Base-by-base conservation (phyloP, 1,140 invertebrate genomes). In the Diabrotica undecimpunctata region DNA sequence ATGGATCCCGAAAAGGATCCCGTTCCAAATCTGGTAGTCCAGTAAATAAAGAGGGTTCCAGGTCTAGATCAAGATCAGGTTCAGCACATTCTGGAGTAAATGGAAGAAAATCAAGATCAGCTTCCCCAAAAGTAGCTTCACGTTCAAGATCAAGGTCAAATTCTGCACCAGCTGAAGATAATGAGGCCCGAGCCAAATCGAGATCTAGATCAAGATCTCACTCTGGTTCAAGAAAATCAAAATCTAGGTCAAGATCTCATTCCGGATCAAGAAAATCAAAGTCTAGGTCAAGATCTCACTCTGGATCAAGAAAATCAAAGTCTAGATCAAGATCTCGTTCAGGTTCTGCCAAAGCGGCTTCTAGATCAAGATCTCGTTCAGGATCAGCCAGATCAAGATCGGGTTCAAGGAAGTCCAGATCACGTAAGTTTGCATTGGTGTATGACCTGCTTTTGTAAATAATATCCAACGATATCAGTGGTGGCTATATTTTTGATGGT, bases 101-200 rank as follows among this genome's bases (percentile, higher is more conserved):
- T 25, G 77, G 77, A 25, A 64, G 8, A 61, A 68, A 57, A 36
- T 76, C 73, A 4, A 62, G 65, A 54, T 73, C 72, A 11, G 46
- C 57, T 64, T 66, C 65, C 7, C n/a, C 68, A 64, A 50, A 70
- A 10, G 76, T 71, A 10, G 37, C 64, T 8, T 77, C 72, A 12
- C 57, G 66, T 7, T 75, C 72, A 8, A 64, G 67, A 52, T 74
- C 73, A n/a, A 59, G 65, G 2, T 74, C 75, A 65, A 66, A 68
- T 56, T 65, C 70, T 59, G 76, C 76, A 10, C 56, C 64, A 62
- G 76, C 75, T 10, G 65, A 71, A 13, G 73, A 76, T n/a, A 62
- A 77, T 37, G 80, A 80, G 14, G 55, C 74, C 39, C 80, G 77
- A 59, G 68, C 73, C 38, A 70, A 75, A 0, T 82, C 81, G 0